Percentiles rank a stretch among this genome's conserved stretches.
Conservation (phyloP, 2,113 vertebrate species). For the Poeciliopsis retropinna region DNA sequence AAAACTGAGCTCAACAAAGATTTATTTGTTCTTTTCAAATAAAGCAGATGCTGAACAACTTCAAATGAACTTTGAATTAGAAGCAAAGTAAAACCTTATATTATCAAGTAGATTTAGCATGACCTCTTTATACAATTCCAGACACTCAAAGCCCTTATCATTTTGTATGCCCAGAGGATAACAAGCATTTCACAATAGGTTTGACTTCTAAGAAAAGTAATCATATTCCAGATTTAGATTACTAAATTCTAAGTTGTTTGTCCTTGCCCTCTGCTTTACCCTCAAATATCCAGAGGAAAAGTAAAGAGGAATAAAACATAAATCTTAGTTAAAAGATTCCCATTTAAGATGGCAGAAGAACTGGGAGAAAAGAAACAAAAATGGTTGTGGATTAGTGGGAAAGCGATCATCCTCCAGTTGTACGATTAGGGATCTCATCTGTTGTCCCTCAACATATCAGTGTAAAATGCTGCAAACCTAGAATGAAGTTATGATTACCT, state of each 20-base stretch:
- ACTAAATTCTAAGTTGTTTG: slow-evolving; percentile 47
- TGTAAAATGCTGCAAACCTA: background rate
- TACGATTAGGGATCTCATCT: background rate
- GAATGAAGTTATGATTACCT: background rate
- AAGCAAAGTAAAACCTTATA: slow-evolving; percentile 5
- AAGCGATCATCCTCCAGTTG: background rate
- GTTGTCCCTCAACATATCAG: background rate
- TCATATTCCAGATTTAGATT: slow-evolving; percentile 41
- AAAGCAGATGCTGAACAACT: background rate
- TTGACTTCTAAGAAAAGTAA: slow-evolving; percentile 29
- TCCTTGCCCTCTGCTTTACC: slow-evolving; percentile 7
- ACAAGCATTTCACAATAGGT: slow-evolving; percentile 3
- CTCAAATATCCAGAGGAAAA: slow-evolving; percentile 20
- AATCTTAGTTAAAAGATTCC: slow-evolving; percentile 49
- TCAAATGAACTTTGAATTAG: background rate
- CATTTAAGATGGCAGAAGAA: slow-evolving; percentile 11
- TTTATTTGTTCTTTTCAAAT: background rate
- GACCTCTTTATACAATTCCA: slow-evolving; percentile 33
- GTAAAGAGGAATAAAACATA: slow-evolving; percentile 34
- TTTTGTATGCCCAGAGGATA: slow-evolving; percentile 8
- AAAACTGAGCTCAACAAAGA: background rate
- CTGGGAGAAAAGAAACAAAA: slow-evolving; percentile 26
- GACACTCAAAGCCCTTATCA: slow-evolving; percentile 10
- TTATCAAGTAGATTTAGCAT: slow-evolving; percentile 11
- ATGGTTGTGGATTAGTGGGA: background rate